Percentiles rank a stretch among this genome's conserved stretches.
Conservation (phyloP, 2,113 vertebrate genomes). For the Himantopus leucocephalus region DNA sequence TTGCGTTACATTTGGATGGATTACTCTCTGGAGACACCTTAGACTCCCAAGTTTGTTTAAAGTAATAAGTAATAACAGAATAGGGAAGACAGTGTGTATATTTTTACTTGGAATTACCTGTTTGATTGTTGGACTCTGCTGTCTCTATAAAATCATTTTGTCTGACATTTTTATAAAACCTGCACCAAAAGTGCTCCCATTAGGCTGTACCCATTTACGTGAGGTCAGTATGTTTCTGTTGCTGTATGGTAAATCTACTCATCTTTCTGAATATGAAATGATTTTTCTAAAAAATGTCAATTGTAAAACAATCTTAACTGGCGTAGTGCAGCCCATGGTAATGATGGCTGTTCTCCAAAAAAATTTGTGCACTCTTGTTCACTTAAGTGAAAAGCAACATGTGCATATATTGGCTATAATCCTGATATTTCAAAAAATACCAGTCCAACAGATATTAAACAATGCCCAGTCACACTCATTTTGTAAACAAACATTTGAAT, state of each 20-base stretch:
- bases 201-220: not conserved
- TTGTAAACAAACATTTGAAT: not conserved
- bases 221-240: constrained; percentile 8
- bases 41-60: not conserved
- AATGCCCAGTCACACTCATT: constrained; percentile 32
- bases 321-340: not conserved
- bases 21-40: not conserved
- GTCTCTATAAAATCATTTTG: not conserved
- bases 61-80: not conserved
- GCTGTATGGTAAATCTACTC: not conserved
- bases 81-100: not conserved
- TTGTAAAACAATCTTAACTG: constrained; percentile 11
- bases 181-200: constrained; percentile 22
- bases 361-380: constrained; percentile 28
- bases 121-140: not conserved
- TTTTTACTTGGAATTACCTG: not conserved
- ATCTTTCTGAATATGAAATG: constrained; percentile 22
- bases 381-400: constrained; percentile 20
- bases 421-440: constrained; percentile 30
- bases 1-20: not conserved
- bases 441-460: constrained; percentile 8
- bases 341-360: not conserved
- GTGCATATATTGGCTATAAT: not conserved
- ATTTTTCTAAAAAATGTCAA: constrained; percentile 46
- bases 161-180: constrained; percentile 32